Base-by-base conservation (phyloP, 1,140 invertebrate genomes). In the Eumeta japonica region DNA sequence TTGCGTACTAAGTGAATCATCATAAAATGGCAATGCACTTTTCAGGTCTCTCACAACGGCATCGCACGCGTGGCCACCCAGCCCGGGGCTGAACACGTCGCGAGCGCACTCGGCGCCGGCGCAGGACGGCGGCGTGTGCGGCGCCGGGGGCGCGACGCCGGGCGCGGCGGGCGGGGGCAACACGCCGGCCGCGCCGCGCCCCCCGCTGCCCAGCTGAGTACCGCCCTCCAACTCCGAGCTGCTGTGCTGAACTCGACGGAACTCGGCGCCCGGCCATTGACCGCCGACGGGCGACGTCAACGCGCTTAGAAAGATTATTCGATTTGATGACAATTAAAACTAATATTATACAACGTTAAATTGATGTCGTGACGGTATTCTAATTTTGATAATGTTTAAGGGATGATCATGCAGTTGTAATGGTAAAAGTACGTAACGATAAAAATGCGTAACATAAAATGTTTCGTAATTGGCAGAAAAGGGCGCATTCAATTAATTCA, bases 31-130 rank as follows among this genome's bases (percentile, higher is more conserved):
- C n/a, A n/a, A n/a, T 24, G 5, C 15, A 14, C n/a, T 10, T 62
- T 61, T 35, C 59, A 80, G 80, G 63, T 79, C 78, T 51, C 58
- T 79, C 46, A 73, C 77, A 50, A 67, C 75, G 59, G 61, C 74
- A 45, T 67, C 79, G 19, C 85, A 87, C 53, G 83, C 83, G 24
- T 88, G 85, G 85, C 84, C 85, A 45, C 80, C 81, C 35, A 86
- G 83, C 61, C 85, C 86, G 46, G 81, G 86, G 37, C 71, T 87
- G 48, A 85, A 85, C 42, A 81, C 85, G 36, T 82, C 81, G 49
- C 76, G 85, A 40, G 85, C 85, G 33, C 85, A 87, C 63, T 79
- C 87, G 34, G 83, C 87, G 28, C 84, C 85, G 13, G 85, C 87
- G 58, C 84, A 83, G 70, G 43, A 58, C 64, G 43, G 58, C 65